Evolutionary conservation across 2,113 vertebrate genomes (phyloP).

Genomic region (Rissa tridactyla): DNA sequence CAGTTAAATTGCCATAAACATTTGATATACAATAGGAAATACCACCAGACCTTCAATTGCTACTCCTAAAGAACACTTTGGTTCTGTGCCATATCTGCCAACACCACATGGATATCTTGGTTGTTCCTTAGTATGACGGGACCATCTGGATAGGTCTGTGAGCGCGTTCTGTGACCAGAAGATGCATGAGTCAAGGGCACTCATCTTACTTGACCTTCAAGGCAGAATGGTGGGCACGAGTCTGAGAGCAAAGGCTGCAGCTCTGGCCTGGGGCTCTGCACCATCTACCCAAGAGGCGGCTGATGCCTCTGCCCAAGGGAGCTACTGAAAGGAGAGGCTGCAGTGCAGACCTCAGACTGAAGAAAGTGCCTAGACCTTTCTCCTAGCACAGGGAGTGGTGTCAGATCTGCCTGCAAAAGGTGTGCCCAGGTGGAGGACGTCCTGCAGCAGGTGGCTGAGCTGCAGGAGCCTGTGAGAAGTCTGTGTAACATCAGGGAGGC

Average conservation of each 20-base stretch:
- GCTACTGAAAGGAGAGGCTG: neutral
- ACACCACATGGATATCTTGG: neutral
- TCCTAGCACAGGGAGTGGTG: too few species aligned
- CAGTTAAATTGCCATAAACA: neutral
- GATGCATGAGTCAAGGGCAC: too few species aligned
- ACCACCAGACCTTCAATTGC: neutral
- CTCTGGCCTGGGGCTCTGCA: too few species aligned
- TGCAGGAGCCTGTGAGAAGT: too few species aligned
- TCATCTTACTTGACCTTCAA: neutral
- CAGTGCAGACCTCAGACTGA: neutral
- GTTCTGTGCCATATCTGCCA: neutral
- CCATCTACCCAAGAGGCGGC: too few species aligned
- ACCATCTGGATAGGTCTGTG: neutral
- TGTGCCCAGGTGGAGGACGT: too few species aligned
- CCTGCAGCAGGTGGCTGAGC: too few species aligned
- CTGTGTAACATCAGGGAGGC: too few species aligned
- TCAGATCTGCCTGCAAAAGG: too few species aligned
- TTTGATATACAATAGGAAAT: neutral
- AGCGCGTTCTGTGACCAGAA: neutral
- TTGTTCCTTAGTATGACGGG: neutral
- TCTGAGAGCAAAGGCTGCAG: neutral
- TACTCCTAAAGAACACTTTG: neutral
- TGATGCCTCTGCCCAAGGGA: neutral
- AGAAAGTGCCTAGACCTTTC: too few species aligned
- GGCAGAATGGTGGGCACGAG: neutral